phyloP scores from a whole-genome alignment of 2,888 invertebrate species.

The Encarsia formosa region DNA sequence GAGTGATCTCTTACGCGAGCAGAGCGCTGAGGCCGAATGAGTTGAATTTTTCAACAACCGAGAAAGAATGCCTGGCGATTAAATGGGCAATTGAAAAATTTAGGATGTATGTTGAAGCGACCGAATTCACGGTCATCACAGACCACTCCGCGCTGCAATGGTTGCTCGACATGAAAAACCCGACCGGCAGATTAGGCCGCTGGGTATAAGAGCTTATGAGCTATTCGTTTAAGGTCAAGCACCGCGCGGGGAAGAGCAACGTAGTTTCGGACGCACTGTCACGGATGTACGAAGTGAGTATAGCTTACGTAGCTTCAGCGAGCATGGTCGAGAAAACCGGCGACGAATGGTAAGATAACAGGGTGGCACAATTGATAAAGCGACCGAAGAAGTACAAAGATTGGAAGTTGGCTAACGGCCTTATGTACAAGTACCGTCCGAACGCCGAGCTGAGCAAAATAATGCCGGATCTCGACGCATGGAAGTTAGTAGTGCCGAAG shows the following conservation, averaged over 20 bases:
- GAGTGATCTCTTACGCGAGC: constrained; percentile 27
- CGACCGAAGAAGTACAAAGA: neutral
- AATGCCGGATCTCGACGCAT: neutral
- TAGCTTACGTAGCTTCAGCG: neutral
- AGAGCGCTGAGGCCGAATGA: constrained; percentile 15
- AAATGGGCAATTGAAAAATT: constrained; percentile 30
- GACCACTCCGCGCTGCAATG: constrained; percentile 33
- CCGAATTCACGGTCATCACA: constrained; percentile 32
- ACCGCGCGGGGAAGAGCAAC: neutral
- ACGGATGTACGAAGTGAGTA: neutral
- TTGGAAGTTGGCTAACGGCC: neutral
- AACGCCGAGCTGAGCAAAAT: neutral
- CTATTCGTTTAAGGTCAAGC: neutral
- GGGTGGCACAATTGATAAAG: neutral
- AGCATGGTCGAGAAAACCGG: neutral
- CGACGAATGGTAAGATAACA: neutral
- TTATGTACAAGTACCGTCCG: neutral
- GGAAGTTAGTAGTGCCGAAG: neutral
- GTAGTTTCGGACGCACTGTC: neutral
- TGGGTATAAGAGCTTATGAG: constrained; percentile 5
- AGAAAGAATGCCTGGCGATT: constrained; percentile 33
- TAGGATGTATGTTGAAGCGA: constrained; percentile 32
- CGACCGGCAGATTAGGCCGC: constrained; percentile 27
- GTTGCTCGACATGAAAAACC: constrained; percentile 27
- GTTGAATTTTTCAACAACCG: constrained; percentile 24